Evolutionary conservation across 2,113 vertebrate genomes (phyloP), one percentile per base, ranked within the genome.

Genomic region (Axis porcinus): DNA sequence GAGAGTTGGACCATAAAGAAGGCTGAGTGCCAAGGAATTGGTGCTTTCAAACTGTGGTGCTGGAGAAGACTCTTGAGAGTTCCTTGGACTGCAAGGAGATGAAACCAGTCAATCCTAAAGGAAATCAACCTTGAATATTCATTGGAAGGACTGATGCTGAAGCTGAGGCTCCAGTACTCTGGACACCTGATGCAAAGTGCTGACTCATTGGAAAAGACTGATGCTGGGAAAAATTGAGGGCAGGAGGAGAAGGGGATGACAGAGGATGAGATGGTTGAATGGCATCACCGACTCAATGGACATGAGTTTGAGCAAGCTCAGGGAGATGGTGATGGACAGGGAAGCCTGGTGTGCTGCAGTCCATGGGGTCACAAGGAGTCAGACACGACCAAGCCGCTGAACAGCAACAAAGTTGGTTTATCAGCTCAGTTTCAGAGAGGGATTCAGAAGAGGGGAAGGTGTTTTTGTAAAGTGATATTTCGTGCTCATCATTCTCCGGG

Each of bases 311-410:
- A 12, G 67, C 9, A 23, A 70, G n/a, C 67, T 40, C 10, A 1
- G n/a, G 19, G n/a, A 70, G 67, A 40, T 70, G 64, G 4, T 36
- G n/a, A 70, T 36, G 67, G n/a, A 36, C 67, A 40, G 19, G n/a
- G n/a, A 23, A 23, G 67, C 19, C n/a, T 70, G n/a, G 67, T 23
- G 19, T 40, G n/a, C n/a, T 23, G 19, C n/a, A 40, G n/a, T 70
- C n/a, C n/a, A 23, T 70, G n/a, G n/a, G 1, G n/a, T 70, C 5
- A 10, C n/a, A 70, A 36, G 10, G 19, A 70, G 17, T 70, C n/a
- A 36, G 64, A 36, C 64, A 23, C 0, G 9, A 21, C n/a, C 6
- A 17, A 70, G 64, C n/a, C 0, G 0, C 33, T 36, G 64, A 70
- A 36, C 64, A 70, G 21, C 64, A 70, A 23, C 21, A 23, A 40